Evolutionary conservation across 2,797 vertebrate genomes (phyloP).

Genomic region (Artibeus jamaicensis): DNA sequence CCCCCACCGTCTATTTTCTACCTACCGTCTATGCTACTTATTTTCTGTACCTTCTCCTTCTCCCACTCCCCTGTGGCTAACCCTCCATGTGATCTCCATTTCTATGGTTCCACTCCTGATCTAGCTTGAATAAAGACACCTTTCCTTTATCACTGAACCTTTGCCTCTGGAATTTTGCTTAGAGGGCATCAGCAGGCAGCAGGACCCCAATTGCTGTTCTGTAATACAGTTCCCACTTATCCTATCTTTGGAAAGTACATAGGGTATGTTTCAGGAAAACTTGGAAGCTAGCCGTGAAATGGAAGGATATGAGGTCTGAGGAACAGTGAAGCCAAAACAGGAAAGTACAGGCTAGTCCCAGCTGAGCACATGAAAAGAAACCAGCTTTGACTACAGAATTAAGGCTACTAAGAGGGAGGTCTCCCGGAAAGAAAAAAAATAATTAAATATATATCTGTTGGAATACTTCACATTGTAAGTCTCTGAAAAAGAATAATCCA

Average conservation of each 20-base stretch:
- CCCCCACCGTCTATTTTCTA: no score
- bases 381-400: background rate
- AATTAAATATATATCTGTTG: background rate
- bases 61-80: no score
- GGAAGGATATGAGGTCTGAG: background rate
- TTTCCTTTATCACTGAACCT: no score
- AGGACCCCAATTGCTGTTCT: no score
- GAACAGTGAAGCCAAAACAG: background rate
- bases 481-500: background rate
- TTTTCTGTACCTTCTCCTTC: no score
- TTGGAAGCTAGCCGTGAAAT: background rate
- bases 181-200: no score
- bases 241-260: background rate
- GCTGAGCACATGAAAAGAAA: background rate
- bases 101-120: no score
- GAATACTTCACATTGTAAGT: background rate
- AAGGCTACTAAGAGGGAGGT: background rate
- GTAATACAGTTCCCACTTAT: background rate
- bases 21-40: no score
- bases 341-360: background rate
- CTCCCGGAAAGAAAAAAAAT: background rate
- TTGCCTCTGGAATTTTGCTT: no score
- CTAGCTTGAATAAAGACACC: no score
- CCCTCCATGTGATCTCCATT: no score
- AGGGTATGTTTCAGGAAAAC: background rate